Evolutionary conservation across 2,888 invertebrate genomes (phyloP), one percentile per base, ranked within the genome.

Genomic region (Smittia aterrima): DNA sequence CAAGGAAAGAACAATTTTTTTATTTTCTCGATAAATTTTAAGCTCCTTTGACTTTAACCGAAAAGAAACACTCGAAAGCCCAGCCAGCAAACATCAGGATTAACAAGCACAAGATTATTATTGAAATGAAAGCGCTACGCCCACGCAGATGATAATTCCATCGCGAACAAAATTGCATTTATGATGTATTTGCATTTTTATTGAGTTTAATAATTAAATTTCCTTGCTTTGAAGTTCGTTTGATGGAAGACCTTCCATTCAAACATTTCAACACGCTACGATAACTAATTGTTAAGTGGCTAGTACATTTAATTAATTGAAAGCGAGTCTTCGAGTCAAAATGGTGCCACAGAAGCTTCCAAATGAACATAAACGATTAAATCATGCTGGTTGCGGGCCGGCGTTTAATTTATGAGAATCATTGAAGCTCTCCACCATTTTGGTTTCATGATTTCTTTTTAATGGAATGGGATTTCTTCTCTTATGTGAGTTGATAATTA

Each of bases 381-480:
- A 20, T 71, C 70, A 71, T 71, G 70, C 70, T 71, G 70, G 70
- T 71, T 16, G 11, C 11, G 6, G 67, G 24, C 38, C 13, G 70
- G 25, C 54, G 70, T 16, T 71, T 71, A 54, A 71, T 71, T 71
- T 71, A 54, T 71, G 68, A 66, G 38, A 38, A 38, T 7, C 4
- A 38, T 38, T 38, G 11, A n/a, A 16, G 13, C 13, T n/a, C n/a
- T 58, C 70, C 70, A 71, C 70, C 70, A 71, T 71, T 71, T 71
- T 71, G 54, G 47, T 54, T 16, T 58, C 20, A 20, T 18, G 58
- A 58, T 22, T 58, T 58, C 58, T n/a, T n/a, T 53, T 58, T 58
- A 41, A 22, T 53, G 71, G 76, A 76, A 76, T 75, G 75, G 47
- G 75, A 38, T 73, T 76, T 75, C 75, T 22, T 22, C 58, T 22